phyloP scores from a whole-genome alignment of 1,140 invertebrate species.

The Sinella curviseta region DNA sequence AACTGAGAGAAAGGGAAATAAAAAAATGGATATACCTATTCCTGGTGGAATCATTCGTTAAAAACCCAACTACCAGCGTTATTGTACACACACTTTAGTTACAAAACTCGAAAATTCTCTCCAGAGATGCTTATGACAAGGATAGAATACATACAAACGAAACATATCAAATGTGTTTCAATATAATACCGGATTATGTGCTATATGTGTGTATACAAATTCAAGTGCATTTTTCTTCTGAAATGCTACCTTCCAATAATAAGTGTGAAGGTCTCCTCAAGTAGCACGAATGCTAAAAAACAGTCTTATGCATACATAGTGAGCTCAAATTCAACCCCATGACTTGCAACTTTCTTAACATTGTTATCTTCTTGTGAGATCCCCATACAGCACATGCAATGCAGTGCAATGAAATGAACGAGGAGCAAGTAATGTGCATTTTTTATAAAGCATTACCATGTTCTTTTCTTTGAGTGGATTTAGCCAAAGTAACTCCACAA shows the following conservation, averaged over 20 bases:
- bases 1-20: too few species aligned
- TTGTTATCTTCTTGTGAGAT: slow-evolving; percentile 26
- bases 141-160: slow-evolving; percentile 4
- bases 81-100: background rate
- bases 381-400: background rate
- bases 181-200: too few species aligned
- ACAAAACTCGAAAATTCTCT: background rate
- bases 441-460: slow-evolving; percentile 3
- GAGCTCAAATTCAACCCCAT: background rate
- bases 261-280: background rate
- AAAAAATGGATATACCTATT: background rate
- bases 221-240: too few species aligned
- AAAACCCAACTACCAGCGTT: slow-evolving; percentile 7
- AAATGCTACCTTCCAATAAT: slow-evolving; percentile 1
- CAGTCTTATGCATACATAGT: background rate
- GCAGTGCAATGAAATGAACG: background rate
- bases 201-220: background rate
- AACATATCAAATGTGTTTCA: too few species aligned
- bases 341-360: slow-evolving; percentile 26
- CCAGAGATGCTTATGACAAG: slow-evolving; percentile 18
- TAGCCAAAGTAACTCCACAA: slow-evolving; percentile 6
- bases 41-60: slow-evolving; percentile 14
- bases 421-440: background rate
- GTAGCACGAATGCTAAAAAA: too few species aligned
- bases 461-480: background rate